Evolutionary conservation across 2,113 vertebrate genomes (phyloP).

Genomic region (Neoarius graeffei): DNA sequence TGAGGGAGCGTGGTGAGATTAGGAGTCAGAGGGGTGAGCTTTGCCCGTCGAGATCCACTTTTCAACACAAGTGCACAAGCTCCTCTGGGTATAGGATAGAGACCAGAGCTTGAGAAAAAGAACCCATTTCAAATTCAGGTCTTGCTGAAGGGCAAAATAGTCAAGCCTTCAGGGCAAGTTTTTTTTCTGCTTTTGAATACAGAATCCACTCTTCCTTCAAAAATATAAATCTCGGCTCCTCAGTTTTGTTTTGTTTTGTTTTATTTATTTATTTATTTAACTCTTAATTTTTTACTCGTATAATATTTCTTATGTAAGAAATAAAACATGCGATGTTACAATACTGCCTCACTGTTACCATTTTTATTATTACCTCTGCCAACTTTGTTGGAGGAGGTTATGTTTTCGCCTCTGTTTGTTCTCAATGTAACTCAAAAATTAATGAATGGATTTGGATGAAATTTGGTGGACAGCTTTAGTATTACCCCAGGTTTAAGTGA

Average conservation of each 20-base stretch:
- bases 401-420: no score
- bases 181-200: conserved; percentile 40
- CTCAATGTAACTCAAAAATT: no score
- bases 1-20: conserved; percentile 50
- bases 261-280: neutral
- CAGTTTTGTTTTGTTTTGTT: no score
- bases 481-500: no score
- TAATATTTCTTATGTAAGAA: neutral
- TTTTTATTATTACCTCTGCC: neutral
- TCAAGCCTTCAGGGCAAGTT: conserved; percentile 30
- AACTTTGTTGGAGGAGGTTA: no score
- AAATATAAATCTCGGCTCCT: neutral
- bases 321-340: neutral
- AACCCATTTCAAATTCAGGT: conserved; percentile 52
- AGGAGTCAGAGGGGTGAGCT: conserved; percentile 46
- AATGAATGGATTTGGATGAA: no score
- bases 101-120: conserved; percentile 50
- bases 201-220: neutral
- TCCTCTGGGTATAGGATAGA: conserved; percentile 60
- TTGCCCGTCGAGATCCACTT: conserved; percentile 54
- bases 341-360: neutral
- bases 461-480: no score
- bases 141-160: conserved; percentile 48
- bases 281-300: neutral
- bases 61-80: conserved; percentile 58